A percentile compares a stretch with the other conserved stretches of the same genome.
Evolutionary conservation across 1,140 invertebrate species (phyloP).

Genomic region (Drosophila sturtevanti): DNA sequence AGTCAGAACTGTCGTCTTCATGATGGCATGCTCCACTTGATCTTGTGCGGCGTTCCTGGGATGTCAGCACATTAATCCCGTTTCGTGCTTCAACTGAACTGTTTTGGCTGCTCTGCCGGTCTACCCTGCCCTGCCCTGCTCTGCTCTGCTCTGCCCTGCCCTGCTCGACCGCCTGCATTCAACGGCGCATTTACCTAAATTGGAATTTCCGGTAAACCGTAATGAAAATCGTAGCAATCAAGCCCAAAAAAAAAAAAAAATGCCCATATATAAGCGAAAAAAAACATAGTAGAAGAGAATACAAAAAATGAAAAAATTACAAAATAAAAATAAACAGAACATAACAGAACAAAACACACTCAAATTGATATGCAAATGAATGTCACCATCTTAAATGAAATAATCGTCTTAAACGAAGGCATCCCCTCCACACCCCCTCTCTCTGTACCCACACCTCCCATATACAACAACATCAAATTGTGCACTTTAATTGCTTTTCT

Average conservation of each 20-base stretch:
- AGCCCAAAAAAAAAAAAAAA: slow-evolving; percentile 62
- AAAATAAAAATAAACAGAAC: too few relatives aligned
- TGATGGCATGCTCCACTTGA: slow-evolving; percentile 68
- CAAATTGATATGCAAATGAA: slow-evolving; percentile 82
- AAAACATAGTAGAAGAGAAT: slow-evolving; percentile 9
- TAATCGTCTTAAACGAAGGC: slow-evolving; percentile 77
- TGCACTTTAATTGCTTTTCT: slow-evolving; percentile 67
- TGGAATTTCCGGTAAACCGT: slow-evolving; percentile 82
- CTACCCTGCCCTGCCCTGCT: too few relatives aligned
- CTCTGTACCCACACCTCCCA: too few relatives aligned
- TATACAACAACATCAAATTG: slow-evolving; percentile 5
- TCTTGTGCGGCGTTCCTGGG: slow-evolving; percentile 48
- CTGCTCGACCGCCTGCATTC: slow-evolving; percentile 40
- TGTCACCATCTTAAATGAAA: slow-evolving; percentile 81
- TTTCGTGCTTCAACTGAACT: slow-evolving; percentile 41
- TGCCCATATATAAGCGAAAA: slow-evolving; percentile 31
- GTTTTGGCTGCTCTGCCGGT: slow-evolving; percentile 24
- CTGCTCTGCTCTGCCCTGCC: too few relatives aligned
- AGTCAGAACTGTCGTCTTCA: slow-evolving; percentile 43
- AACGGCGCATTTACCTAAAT: slow-evolving; percentile 82
- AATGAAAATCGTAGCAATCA: slow-evolving; percentile 81
- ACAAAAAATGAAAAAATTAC: too few relatives aligned
- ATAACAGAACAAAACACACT: slow-evolving; percentile 8
- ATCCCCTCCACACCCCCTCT: slow-evolving; percentile 12
- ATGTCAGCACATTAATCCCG: slow-evolving; percentile 37